Evolutionary conservation across 1,140 invertebrate genomes (phyloP).

Genomic region (Cecropterus lyciades): DNA sequence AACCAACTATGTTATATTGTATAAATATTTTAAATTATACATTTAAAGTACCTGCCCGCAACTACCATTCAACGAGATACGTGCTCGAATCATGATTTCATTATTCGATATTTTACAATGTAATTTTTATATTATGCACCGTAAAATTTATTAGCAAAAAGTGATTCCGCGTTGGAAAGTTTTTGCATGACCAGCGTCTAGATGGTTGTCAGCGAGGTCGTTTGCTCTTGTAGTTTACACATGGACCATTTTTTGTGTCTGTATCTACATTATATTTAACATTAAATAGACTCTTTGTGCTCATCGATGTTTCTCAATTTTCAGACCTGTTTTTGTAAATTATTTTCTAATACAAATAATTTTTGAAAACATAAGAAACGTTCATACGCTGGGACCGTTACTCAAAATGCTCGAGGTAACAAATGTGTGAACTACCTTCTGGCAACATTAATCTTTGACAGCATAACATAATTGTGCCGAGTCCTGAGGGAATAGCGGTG

Average conservation of each 20-base stretch:
- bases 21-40: conserved; percentile 33
- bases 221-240: conserved; percentile 12
- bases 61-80: conserved; percentile 26
- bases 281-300: too few species aligned
- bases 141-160: conserved; percentile 30
- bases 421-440: conserved; percentile 33
- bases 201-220: conserved; percentile 5
- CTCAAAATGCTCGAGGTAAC: conserved; percentile 13
- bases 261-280: too few species aligned
- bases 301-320: too few species aligned
- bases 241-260: background rate
- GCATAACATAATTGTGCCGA: conserved; percentile 70
- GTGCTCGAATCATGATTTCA: conserved; percentile 30
- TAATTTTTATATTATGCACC: conserved; percentile 27
- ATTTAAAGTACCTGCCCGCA: conserved; percentile 18
- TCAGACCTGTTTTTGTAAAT: too few species aligned
- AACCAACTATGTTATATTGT: conserved; percentile 33
- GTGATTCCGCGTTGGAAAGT: conserved; percentile 21
- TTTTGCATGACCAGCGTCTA: conserved; percentile 22
- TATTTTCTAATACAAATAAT: too few species aligned
- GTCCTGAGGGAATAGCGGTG: conserved; percentile 68
- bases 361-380: conserved; percentile 2
- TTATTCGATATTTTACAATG: conserved; percentile 30
- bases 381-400: conserved; percentile 8
- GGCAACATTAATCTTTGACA: conserved; percentile 50